phyloP scores from a whole-genome alignment of 1,140 invertebrate genomes.

The Philopotamus ludificatus region DNA sequence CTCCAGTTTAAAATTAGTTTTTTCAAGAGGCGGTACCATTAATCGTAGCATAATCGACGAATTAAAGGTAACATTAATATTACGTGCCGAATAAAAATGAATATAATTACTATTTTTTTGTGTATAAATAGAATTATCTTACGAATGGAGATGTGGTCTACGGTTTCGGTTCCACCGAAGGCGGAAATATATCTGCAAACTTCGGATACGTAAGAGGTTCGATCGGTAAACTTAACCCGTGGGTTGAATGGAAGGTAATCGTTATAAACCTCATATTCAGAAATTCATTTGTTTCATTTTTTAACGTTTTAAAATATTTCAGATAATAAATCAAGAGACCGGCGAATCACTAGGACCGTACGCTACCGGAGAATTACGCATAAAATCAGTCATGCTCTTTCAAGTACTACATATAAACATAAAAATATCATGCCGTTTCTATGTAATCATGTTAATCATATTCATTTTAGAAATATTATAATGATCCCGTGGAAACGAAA shows the following conservation, averaged over 20 bases:
- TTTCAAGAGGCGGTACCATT: constrained; percentile 3
- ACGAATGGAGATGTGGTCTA: too few species aligned
- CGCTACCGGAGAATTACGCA: constrained; percentile 46
- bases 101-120: too few species aligned
- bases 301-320: neutral
- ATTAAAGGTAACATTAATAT: too few species aligned
- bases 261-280: neutral
- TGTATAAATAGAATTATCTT: too few species aligned
- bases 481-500: constrained; percentile 34
- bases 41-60: too few species aligned
- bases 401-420: neutral
- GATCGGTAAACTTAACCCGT: constrained; percentile 20
- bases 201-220: constrained; percentile 12
- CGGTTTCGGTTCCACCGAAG: too few species aligned
- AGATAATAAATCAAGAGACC: constrained; percentile 43
- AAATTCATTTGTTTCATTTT: neutral
- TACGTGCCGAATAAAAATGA: too few species aligned
- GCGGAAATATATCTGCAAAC: neutral
- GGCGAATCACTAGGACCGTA: constrained; percentile 45
- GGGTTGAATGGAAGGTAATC: constrained; percentile 33
- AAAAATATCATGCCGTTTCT: neutral
- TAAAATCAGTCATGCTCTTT: constrained; percentile 38
- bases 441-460: too few species aligned
- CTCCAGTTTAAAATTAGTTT: constrained; percentile 8
- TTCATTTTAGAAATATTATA: constrained; percentile 30